Evolutionary conservation across 2,888 invertebrate genomes (phyloP).

Genomic region (Mimachlamys varia): DNA sequence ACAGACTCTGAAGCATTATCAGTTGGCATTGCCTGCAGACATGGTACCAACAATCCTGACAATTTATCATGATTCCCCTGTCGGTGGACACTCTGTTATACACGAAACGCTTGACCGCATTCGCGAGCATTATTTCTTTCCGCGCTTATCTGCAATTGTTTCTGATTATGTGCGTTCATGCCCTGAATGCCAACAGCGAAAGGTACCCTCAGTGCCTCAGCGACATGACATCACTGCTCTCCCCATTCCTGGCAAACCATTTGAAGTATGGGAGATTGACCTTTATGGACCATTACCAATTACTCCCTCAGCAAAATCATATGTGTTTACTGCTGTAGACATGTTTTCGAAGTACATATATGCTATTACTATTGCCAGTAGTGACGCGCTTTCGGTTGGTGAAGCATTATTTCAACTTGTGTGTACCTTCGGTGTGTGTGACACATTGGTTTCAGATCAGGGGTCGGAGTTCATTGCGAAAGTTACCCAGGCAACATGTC

Average conservation of each 20-base stretch:
- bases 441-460: not conserved
- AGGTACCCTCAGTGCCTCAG: not conserved
- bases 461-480: slow-evolving; percentile 4
- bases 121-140: slow-evolving; percentile 49
- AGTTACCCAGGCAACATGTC: not conserved
- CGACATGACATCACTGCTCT: not conserved
- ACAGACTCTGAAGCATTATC: slow-evolving; percentile 45
- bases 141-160: slow-evolving; percentile 39
- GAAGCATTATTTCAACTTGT: no score
- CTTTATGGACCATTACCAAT: not conserved
- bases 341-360: not conserved
- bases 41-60: slow-evolving; percentile 40
- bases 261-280: not conserved
- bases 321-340: slow-evolving; percentile 12
- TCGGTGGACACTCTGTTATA: slow-evolving; percentile 52
- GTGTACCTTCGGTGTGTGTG: not conserved
- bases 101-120: slow-evolving; percentile 50
- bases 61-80: slow-evolving; percentile 49
- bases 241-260: not conserved
- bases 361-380: not conserved
- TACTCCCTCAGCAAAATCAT: slow-evolving; percentile 1
- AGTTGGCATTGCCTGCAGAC: slow-evolving; percentile 47
- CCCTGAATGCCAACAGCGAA: slow-evolving; percentile 47
- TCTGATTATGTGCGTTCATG: slow-evolving; percentile 50
- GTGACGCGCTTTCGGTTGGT: not conserved